phyloP scores from a whole-genome alignment of 2,113 vertebrate species.

The Hypanus sabinus region DNA sequence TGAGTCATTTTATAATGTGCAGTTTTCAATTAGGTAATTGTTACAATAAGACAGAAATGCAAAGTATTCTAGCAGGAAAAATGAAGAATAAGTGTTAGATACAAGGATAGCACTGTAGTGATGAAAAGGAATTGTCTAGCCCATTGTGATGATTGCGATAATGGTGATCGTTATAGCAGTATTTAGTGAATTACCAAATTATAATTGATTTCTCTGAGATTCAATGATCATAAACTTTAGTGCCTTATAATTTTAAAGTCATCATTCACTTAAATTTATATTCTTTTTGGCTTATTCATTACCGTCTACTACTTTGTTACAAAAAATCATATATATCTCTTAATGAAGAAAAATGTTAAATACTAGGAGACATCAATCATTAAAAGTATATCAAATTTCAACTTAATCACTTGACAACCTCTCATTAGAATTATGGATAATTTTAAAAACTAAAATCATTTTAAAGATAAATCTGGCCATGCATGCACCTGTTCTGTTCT shows the following conservation, averaged over 20 bases:
- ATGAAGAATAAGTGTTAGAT: not conserved
- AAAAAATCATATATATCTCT: not conserved
- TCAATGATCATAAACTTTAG: not conserved
- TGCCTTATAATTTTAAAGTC: not conserved
- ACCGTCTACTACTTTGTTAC: not conserved
- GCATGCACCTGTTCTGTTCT: not conserved
- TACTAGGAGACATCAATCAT: not conserved
- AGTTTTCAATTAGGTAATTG: not conserved
- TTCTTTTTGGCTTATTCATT: not conserved
- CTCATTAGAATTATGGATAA: no score
- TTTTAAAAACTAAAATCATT: no score
- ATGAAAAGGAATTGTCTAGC: not conserved
- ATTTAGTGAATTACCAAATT: not conserved
- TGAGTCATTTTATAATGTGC: not conserved
- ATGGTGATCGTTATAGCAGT: not conserved
- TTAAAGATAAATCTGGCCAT: not conserved
- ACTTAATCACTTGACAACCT: no score
- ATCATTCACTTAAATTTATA: not conserved
- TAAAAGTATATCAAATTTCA: not conserved
- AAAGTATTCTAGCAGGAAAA: not conserved
- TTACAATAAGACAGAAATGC: not conserved
- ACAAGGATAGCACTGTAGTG: not conserved
- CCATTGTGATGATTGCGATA: not conserved
- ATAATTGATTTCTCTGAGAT: not conserved
- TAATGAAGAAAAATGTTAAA: not conserved